A percentile compares a stretch with the other conserved stretches of the same genome.
These are phyloP conservation scores for Hyposoter dolosus DNA, from an alignment of 2,888 invertebrate genomes.

Conservation along the genomic window DNA sequence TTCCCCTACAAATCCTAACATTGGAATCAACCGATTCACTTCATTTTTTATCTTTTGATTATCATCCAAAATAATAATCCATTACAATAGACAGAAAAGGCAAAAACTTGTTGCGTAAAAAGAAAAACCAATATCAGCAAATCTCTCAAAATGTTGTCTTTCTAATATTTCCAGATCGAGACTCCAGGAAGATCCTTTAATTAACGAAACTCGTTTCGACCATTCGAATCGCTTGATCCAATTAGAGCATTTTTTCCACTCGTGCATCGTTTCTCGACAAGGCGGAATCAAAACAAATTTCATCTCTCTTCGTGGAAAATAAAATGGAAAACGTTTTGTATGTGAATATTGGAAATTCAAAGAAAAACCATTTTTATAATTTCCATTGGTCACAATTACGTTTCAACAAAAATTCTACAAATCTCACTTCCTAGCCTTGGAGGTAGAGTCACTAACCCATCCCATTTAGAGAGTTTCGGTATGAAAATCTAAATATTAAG, in stretches of 20 bases:
- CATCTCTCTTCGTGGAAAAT: not conserved
- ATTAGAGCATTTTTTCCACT: slow-evolving; percentile 81
- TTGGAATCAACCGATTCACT: not conserved
- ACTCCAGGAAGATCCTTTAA: slow-evolving; percentile 58
- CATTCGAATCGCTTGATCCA: slow-evolving; percentile 80
- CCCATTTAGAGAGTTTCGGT: too few relatives aligned
- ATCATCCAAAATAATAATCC: slow-evolving; percentile 64
- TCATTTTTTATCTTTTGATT: slow-evolving; percentile 16
- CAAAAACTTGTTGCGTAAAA: not conserved
- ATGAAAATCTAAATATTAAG: too few relatives aligned
- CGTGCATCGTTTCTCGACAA: slow-evolving; percentile 43
- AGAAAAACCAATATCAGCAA: slow-evolving; percentile 32
- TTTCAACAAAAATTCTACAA: not conserved
- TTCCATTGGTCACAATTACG: not conserved
- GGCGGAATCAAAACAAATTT: not conserved
- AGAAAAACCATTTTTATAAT: not conserved
- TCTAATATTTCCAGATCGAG: slow-evolving; percentile 65
- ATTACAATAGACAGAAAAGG: slow-evolving; percentile 38
- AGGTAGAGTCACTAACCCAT: not conserved
- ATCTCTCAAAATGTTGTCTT: slow-evolving; percentile 39
- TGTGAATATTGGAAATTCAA: not conserved
- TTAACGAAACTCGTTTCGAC: slow-evolving; percentile 80
- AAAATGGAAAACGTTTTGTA: not conserved
- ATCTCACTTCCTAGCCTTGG: not conserved
- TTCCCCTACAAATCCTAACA: not conserved